phyloP scores from a whole-genome alignment of 2,797 vertebrate species.

The Takifugu rubripes region DNA sequence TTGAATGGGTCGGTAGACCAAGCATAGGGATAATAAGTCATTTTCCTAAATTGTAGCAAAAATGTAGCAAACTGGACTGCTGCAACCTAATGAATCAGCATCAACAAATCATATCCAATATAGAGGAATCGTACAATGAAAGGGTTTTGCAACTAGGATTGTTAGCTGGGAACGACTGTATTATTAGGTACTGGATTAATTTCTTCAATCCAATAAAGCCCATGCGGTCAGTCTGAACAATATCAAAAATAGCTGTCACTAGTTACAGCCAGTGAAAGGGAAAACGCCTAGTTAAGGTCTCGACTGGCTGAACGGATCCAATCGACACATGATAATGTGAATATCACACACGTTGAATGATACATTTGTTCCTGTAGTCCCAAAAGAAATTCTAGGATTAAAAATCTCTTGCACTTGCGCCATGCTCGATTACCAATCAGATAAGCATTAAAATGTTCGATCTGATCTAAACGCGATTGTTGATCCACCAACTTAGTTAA shows the following conservation, averaged over 20 bases:
- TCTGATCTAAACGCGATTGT: no score
- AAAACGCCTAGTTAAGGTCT: slow-evolving; percentile 50
- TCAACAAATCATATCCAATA: slow-evolving; percentile 2
- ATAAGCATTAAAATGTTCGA: no score
- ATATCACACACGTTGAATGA: neutral
- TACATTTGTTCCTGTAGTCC: neutral
- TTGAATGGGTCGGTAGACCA: slow-evolving; percentile 19
- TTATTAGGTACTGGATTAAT: neutral
- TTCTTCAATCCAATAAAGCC: neutral
- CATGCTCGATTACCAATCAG: neutral
- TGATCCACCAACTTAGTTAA: slow-evolving; percentile 15
- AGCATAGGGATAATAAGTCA: slow-evolving; percentile 34
- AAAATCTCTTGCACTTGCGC: neutral
- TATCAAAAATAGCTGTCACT: slow-evolving; percentile 10
- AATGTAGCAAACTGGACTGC: slow-evolving; percentile 33
- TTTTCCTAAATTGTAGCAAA: slow-evolving; percentile 44
- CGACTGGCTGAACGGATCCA: slow-evolving; percentile 39
- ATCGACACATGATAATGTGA: slow-evolving; percentile 11
- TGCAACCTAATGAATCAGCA: slow-evolving; percentile 20
- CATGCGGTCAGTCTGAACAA: neutral
- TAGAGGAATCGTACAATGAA: neutral
- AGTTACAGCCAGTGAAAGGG: slow-evolving; percentile 4
- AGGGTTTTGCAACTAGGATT: no score
- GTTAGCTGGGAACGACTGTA: neutral
- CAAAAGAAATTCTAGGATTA: neutral